A percentile compares a stretch with the other conserved stretches of the same genome.
Evolutionary conservation across 2,888 invertebrate genomes (phyloP).

Genomic region (Oligia fasciuncula): DNA sequence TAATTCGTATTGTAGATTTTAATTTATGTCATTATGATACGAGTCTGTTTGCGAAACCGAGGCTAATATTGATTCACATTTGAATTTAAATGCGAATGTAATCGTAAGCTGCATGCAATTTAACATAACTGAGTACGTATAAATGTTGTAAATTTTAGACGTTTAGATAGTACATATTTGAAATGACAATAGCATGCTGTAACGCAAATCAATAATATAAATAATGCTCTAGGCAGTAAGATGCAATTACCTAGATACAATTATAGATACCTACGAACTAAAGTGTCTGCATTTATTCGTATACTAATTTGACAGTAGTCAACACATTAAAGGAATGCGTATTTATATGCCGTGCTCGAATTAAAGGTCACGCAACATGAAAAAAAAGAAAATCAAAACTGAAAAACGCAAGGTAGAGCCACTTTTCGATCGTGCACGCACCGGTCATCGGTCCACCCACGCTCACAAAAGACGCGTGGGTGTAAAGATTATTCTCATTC

Average conservation of each 20-base stretch:
- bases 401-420: slow-evolving; percentile 78
- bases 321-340: neutral
- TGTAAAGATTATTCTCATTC: slow-evolving; percentile 90
- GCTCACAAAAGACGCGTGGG: slow-evolving; percentile 88
- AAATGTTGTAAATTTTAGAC: slow-evolving; percentile 53
- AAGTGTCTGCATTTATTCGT: slow-evolving; percentile 24
- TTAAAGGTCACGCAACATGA: slow-evolving; percentile 34
- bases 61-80: slow-evolving; percentile 45
- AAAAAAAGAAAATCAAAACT: slow-evolving; percentile 11
- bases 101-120: slow-evolving; percentile 36
- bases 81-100: slow-evolving; percentile 54
- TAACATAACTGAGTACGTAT: slow-evolving; percentile 35
- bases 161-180: slow-evolving; percentile 42
- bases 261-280: slow-evolving; percentile 2
- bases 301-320: slow-evolving; percentile 19
- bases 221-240: slow-evolving; percentile 1
- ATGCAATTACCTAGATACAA: slow-evolving; percentile 9
- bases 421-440: slow-evolving; percentile 64
- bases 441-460: slow-evolving; percentile 89
- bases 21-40: slow-evolving; percentile 36
- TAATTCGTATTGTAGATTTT: slow-evolving; percentile 20
- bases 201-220: slow-evolving; percentile 37
- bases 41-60: slow-evolving; percentile 35
- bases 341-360: slow-evolving; percentile 16
- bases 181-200: slow-evolving; percentile 45